phyloP scores from a whole-genome alignment of 2,888 invertebrate genomes.

The Mantis religiosa region DNA sequence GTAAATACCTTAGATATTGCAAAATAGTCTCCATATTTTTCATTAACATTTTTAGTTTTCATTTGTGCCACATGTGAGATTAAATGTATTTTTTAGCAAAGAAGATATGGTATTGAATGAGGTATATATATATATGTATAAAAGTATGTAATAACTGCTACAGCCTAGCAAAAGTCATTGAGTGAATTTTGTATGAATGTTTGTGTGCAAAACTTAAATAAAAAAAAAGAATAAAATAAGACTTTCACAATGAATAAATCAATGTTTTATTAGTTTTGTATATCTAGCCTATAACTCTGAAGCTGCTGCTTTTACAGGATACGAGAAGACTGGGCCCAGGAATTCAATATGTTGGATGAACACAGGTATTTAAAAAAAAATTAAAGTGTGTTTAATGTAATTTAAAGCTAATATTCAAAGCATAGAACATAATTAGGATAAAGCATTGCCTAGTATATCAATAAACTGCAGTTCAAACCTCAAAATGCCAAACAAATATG shows the following conservation, averaged over 20 bases:
- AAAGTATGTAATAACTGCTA: background rate
- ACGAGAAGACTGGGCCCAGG: too few relatives aligned
- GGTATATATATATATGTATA: background rate
- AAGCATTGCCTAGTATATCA: too few relatives aligned
- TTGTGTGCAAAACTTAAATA: background rate
- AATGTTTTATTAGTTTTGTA: background rate
- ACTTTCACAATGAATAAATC: background rate
- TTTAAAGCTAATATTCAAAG: too few relatives aligned
- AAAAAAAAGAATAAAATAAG: background rate
- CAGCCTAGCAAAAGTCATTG: background rate
- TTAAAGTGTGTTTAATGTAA: too few relatives aligned
- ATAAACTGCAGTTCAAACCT: too few relatives aligned
- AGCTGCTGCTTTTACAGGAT: too few relatives aligned
- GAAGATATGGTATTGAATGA: background rate
- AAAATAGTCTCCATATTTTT: background rate
- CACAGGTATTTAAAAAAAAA: too few relatives aligned
- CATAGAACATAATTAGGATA: too few relatives aligned
- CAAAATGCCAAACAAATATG: too few relatives aligned
- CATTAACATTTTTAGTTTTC: slow-evolving; percentile 6
- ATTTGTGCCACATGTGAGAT: slow-evolving; percentile 6
- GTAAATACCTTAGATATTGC: background rate
- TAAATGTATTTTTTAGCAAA: slow-evolving; percentile 18
- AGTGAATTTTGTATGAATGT: background rate
- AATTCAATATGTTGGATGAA: too few relatives aligned
- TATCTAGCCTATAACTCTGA: too few relatives aligned